Evolutionary conservation across 2,888 invertebrate genomes (phyloP).

Genomic region (Ornithoptera alexandrae): DNA sequence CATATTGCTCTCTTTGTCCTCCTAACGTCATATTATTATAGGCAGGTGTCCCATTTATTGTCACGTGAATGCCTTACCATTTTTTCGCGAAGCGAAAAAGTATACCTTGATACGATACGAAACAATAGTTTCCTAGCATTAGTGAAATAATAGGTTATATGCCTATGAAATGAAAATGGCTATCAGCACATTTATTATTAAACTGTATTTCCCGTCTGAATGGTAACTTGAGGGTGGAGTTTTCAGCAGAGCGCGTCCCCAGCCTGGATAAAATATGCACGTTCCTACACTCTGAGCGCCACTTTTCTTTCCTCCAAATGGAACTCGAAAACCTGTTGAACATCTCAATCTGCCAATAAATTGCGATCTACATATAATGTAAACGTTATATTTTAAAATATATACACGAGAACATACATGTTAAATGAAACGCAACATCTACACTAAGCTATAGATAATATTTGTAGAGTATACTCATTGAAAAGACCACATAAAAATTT

Average conservation of each 20-base stretch:
- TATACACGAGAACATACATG: not conserved
- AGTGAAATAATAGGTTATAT: not conserved
- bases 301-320: conserved; percentile 42
- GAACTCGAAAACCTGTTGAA: conserved; percentile 61
- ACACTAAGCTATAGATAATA: no score
- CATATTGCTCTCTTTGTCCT: no score
- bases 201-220: conserved; percentile 44
- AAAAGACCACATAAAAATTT: no score
- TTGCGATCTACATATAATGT: not conserved
- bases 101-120: not conserved
- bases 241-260: conserved; percentile 34
- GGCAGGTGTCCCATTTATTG: no score
- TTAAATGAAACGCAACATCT: not conserved
- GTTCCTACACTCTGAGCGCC: conserved; percentile 53
- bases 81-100: no score
- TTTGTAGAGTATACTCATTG: no score
- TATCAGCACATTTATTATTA: conserved; percentile 56
- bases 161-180: conserved; percentile 4
- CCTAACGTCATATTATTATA: no score
- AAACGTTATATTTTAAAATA: not conserved
- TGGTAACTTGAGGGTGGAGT: conserved; percentile 32
- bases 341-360: conserved; percentile 47
- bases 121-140: not conserved
- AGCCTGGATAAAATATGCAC: conserved; percentile 65
- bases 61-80: no score